Percentiles rank a stretch among this genome's conserved stretches.
These are phyloP conservation scores for Hypanus sabinus DNA, from an alignment of 2,113 vertebrate genomes.

Conservation along the genomic window DNA sequence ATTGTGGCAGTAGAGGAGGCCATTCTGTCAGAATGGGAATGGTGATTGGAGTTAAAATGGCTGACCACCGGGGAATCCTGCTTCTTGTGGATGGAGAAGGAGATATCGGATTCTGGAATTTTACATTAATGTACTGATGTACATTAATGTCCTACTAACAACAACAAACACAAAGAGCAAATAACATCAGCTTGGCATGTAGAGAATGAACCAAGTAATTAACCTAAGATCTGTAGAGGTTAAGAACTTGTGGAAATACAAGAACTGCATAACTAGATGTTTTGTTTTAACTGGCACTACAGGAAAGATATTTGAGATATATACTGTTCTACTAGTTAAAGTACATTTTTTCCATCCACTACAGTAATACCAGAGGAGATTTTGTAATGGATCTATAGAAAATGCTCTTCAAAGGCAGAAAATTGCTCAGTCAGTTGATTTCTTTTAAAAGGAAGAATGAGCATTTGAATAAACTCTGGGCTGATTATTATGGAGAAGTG, in stretches of 20 bases:
- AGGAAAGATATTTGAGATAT: background rate
- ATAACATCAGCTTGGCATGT: background rate
- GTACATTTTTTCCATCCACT: background rate
- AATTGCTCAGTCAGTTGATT: background rate
- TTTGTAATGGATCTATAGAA: background rate
- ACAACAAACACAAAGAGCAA: background rate
- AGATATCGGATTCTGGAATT: too few relatives aligned
- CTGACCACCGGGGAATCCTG: too few relatives aligned
- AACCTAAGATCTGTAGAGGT: background rate
- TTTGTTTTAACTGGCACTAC: background rate
- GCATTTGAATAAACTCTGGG: background rate
- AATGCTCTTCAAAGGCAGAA: background rate
- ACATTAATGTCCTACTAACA: background rate
- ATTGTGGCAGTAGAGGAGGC: too few relatives aligned
- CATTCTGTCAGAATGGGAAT: too few relatives aligned
- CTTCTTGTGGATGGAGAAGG: too few relatives aligned
- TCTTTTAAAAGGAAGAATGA: background rate
- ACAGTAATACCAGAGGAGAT: background rate
- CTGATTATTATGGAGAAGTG: background rate
- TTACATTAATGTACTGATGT: background rate
- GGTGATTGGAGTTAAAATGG: too few relatives aligned
- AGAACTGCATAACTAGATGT: background rate
- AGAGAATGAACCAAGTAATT: background rate
- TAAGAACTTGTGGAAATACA: background rate
- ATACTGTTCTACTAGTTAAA: background rate